A percentile compares a stretch with the other conserved stretches of the same genome.
Conservation (phyloP, 2,888 invertebrate species). For the Syrista parreyssii region DNA sequence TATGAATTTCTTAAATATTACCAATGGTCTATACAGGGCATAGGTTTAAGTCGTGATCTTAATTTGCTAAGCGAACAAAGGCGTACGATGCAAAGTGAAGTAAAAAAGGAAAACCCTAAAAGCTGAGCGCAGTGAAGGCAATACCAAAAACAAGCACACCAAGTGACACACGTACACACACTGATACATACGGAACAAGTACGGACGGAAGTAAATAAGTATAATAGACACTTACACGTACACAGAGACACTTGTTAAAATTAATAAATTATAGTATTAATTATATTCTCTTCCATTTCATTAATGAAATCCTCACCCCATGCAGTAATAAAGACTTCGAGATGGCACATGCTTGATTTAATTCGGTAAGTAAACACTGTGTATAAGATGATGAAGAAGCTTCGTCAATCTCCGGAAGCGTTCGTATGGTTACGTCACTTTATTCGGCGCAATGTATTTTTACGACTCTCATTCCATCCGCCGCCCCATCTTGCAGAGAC, state of each 20-base stretch:
- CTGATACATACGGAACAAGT: conserved; percentile 11
- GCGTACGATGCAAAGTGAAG: conserved; percentile 6
- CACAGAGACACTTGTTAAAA: conserved; percentile 44
- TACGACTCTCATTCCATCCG: conserved; percentile 1
- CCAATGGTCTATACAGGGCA: conserved; percentile 66
- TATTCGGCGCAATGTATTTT: neutral
- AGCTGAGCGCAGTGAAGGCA: conserved; percentile 43
- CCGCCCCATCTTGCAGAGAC: neutral
- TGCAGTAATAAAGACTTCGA: neutral
- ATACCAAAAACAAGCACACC: conserved; percentile 40
- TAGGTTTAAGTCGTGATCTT: conserved; percentile 55
- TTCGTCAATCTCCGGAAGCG: neutral
- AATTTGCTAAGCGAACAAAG: conserved; percentile 26
- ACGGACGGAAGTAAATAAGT: neutral
- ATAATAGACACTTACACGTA: conserved; percentile 17
- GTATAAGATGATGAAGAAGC: neutral
- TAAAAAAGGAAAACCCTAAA: conserved; percentile 23
- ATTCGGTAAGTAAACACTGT: neutral
- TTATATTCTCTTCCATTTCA: conserved; percentile 10
- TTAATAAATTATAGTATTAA: conserved; percentile 55
- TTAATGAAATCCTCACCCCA: neutral
- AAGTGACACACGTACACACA: conserved; percentile 27
- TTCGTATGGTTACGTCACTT: neutral
- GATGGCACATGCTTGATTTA: neutral
- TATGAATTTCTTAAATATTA: conserved; percentile 57